Evolutionary conservation across 2,113 vertebrate genomes (phyloP).

Genomic region (Xenus cinereus): DNA sequence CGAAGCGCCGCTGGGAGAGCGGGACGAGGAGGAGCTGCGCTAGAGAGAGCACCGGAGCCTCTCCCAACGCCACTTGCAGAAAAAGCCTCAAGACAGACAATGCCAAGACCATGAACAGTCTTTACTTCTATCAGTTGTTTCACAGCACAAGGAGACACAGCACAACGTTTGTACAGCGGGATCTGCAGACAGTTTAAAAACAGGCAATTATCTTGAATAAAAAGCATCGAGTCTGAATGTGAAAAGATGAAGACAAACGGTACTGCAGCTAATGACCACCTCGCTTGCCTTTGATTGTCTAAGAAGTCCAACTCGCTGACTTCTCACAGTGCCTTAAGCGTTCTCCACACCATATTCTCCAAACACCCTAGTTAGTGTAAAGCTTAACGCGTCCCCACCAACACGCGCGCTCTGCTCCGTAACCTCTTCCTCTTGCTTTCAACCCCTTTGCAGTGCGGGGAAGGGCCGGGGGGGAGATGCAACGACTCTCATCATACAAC

Average conservation of each 20-base stretch:
- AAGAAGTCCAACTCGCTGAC: background rate
- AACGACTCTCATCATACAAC: background rate
- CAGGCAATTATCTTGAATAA: slow-evolving; percentile 40
- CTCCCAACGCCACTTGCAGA: slow-evolving; percentile 11
- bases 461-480: background rate
- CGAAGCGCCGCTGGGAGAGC: background rate
- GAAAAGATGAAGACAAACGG: slow-evolving; percentile 42
- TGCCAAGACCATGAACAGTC: slow-evolving; percentile 50
- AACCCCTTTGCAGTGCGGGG: background rate
- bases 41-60: background rate
- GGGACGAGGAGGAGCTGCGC: background rate
- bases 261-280: background rate
- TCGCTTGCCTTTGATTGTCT: background rate
- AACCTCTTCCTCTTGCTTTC: background rate
- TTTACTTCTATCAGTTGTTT: slow-evolving; percentile 62
- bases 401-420: background rate
- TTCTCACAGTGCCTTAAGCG: background rate
- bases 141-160: slow-evolving; percentile 55
- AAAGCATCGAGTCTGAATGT: background rate
- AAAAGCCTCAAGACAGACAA: slow-evolving; percentile 61
- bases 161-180: slow-evolving; percentile 50
- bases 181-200: slow-evolving; percentile 49
- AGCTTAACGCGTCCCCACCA: background rate
- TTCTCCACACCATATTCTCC: background rate
- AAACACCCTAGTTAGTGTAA: background rate